Conservation (phyloP, 2,888 invertebrate genomes). For the Hypena proboscidalis region DNA sequence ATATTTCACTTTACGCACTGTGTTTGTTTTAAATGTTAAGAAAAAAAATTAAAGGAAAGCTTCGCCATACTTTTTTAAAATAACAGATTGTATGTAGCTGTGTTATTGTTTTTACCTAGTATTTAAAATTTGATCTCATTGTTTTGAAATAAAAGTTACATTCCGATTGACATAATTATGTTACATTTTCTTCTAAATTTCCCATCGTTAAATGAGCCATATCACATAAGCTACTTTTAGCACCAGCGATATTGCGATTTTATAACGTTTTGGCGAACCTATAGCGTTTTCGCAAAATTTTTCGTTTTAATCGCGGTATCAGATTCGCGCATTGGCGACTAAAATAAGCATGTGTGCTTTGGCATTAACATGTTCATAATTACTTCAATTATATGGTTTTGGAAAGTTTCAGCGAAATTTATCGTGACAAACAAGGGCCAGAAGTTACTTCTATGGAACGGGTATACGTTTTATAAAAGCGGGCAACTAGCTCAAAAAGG, state of each 20-base stretch:
- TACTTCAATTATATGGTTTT: background rate
- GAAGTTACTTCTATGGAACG: slow-evolving; percentile 48
- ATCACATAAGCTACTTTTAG: no score
- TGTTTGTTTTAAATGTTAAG: background rate
- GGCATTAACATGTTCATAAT: background rate
- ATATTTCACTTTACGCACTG: background rate
- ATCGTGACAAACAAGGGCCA: slow-evolving; percentile 41
- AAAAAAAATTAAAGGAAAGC: no score
- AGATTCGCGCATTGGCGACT: no score
- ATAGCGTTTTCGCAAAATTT: no score
- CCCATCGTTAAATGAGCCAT: no score
- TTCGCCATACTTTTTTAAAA: background rate
- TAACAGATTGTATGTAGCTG: slow-evolving; percentile 1
- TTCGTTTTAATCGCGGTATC: no score
- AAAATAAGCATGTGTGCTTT: no score
- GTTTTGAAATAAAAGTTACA: slow-evolving; percentile 22
- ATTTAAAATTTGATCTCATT: slow-evolving; percentile 28
- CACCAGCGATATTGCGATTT: no score
- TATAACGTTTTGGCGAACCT: no score
- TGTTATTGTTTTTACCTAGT: slow-evolving; percentile 5
- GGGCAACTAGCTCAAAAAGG: slow-evolving; percentile 49
- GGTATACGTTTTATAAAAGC: slow-evolving; percentile 54
- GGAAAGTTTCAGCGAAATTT: slow-evolving; percentile 40
- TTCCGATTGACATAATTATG: slow-evolving; percentile 5
- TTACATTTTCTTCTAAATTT: no score